phyloP scores from a whole-genome alignment of 2,113 vertebrate species.

The Xenopus laevis region DNA sequence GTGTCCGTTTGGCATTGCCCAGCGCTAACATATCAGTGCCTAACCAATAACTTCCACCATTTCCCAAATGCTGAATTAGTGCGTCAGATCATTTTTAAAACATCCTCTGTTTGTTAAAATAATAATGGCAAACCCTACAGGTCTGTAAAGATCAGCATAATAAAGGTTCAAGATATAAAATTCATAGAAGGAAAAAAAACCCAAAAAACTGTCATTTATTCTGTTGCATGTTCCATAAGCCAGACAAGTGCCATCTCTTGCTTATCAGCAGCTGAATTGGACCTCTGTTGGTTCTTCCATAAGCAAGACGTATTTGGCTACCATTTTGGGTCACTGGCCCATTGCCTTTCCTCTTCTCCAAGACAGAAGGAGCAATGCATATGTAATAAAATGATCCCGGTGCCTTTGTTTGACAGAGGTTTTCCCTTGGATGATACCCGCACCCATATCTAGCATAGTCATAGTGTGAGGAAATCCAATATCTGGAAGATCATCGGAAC shows the following conservation, averaged over 20 bases:
- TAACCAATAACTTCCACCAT: too few relatives aligned
- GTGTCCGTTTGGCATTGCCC: too few relatives aligned
- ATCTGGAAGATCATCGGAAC: too few relatives aligned
- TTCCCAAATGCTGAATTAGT: background rate
- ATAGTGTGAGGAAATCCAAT: slow-evolving; percentile 3
- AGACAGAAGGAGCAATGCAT: background rate
- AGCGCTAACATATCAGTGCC: too few relatives aligned
- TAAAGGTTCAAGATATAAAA: background rate
- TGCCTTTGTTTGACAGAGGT: background rate
- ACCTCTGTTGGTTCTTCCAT: too few relatives aligned
- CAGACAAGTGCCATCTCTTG: background rate
- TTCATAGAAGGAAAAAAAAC: background rate
- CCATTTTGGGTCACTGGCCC: too few relatives aligned
- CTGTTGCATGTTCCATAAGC: background rate
- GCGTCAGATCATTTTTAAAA: background rate
- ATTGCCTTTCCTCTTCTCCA: too few relatives aligned
- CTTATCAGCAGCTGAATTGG: too few relatives aligned
- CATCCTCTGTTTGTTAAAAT: background rate
- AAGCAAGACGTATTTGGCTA: too few relatives aligned
- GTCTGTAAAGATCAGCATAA: background rate
- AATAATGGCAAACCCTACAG: background rate
- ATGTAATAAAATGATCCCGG: background rate
- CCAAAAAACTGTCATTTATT: background rate
- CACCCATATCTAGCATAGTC: background rate
- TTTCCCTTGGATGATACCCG: background rate